These are phyloP conservation scores for Peromyscus nudipes DNA, from an alignment of 2,797 vertebrate species.

Conservation along the genomic window DNA sequence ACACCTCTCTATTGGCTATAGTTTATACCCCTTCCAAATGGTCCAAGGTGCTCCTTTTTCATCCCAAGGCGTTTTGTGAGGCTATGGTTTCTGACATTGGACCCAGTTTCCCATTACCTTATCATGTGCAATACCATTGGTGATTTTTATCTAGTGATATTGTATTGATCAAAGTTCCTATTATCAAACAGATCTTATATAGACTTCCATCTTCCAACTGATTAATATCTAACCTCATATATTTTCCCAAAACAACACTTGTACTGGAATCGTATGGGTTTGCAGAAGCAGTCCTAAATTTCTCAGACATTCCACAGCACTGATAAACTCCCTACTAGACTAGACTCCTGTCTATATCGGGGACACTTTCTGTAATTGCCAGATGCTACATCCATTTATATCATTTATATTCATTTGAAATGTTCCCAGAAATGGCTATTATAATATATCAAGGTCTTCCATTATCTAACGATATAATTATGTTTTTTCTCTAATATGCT, in stretches of 20 bases:
- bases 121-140: too few species aligned
- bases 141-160: not conserved
- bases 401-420: not conserved
- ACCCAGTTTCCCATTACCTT: not conserved
- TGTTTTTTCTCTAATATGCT: not conserved
- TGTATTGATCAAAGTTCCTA: not conserved
- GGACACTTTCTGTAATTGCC: not conserved
- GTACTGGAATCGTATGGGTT: not conserved
- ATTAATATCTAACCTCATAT: not conserved
- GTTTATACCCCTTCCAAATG: not conserved
- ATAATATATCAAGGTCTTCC: not conserved
- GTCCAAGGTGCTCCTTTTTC: not conserved
- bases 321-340: not conserved
- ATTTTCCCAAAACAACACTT: not conserved
- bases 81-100: not conserved
- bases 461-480: not conserved
- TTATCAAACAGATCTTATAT: not conserved
- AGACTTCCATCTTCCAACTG: not conserved
- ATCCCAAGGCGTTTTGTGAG: not conserved
- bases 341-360: fast-evolving
- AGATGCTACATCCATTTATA: not conserved
- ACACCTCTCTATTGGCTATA: not conserved
- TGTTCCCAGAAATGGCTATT: not conserved
- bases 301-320: too few species aligned
- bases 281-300: not conserved